Conservation (phyloP, 2,888 invertebrate species). For the Stramonita haemastoma region DNA sequence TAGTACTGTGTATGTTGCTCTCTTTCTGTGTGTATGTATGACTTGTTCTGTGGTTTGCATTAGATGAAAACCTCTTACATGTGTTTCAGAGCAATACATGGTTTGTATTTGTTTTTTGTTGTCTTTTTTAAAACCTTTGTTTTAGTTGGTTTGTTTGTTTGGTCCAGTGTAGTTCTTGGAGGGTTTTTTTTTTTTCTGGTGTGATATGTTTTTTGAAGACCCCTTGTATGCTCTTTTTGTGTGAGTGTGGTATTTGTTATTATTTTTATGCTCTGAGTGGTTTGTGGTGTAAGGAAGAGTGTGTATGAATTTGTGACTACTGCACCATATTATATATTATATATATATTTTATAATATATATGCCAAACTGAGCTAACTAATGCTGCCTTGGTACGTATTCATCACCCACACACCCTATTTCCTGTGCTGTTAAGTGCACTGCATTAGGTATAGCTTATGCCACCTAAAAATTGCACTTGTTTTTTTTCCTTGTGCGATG, state of each 20-base stretch:
- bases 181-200: background rate
- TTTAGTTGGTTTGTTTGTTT: background rate
- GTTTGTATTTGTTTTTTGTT: background rate
- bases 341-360: background rate
- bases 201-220: background rate
- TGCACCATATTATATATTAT: background rate
- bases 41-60: background rate
- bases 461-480: background rate
- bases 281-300: no score
- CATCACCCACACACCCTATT: background rate
- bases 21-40: background rate
- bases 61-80: background rate
- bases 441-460: no score
- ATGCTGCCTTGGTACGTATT: background rate
- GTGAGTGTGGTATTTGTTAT: background rate
- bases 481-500: background rate
- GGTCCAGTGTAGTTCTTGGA: background rate
- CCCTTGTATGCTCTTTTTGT: background rate
- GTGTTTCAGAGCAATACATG: background rate
- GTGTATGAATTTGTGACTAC: background rate
- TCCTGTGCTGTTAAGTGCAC: background rate
- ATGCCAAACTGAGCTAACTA: background rate
- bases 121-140: background rate
- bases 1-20: background rate
- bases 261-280: no score